These are phyloP conservation scores for Dendrocopos noguchii DNA, from an alignment of 2,113 vertebrate species.

Conservation along the genomic window DNA sequence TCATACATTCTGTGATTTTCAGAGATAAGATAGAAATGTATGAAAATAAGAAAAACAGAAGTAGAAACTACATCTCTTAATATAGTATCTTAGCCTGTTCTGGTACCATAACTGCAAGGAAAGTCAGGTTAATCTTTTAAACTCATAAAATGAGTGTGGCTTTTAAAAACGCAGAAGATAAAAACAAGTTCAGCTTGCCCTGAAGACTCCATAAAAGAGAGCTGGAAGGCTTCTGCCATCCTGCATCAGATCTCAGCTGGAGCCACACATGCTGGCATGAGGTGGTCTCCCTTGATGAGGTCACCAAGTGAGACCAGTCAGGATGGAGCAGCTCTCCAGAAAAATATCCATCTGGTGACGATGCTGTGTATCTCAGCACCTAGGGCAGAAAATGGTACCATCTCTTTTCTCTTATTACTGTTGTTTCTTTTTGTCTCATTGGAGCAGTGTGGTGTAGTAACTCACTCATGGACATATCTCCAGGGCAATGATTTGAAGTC, in stretches of 20 bases:
- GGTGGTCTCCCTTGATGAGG: accelerated
- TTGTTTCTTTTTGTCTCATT: neutral
- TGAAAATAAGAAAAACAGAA: neutral
- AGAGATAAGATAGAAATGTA: neutral
- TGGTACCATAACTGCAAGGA: neutral
- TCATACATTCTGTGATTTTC: neutral
- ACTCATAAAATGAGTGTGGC: neutral
- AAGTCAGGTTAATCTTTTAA: neutral
- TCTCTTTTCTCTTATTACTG: neutral
- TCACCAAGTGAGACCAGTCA: neutral
- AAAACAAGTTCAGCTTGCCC: neutral
- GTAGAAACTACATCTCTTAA: neutral
- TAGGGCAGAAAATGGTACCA: neutral
- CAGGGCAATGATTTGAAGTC: neutral
- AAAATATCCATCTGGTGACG: neutral
- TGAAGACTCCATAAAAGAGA: neutral
- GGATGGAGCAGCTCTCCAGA: neutral
- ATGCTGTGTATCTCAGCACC: neutral
- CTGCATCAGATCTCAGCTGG: neutral
- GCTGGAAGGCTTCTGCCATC: neutral
- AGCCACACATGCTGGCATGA: neutral
- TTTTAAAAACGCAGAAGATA: neutral
- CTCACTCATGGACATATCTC: neutral
- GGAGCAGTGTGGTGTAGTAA: neutral
- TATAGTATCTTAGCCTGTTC: neutral